A percentile compares a stretch with the other conserved stretches of the same genome.
These are phyloP conservation scores for Thymelicus sylvestris DNA, from an alignment of 2,888 invertebrate genomes.

Conservation along the genomic window DNA sequence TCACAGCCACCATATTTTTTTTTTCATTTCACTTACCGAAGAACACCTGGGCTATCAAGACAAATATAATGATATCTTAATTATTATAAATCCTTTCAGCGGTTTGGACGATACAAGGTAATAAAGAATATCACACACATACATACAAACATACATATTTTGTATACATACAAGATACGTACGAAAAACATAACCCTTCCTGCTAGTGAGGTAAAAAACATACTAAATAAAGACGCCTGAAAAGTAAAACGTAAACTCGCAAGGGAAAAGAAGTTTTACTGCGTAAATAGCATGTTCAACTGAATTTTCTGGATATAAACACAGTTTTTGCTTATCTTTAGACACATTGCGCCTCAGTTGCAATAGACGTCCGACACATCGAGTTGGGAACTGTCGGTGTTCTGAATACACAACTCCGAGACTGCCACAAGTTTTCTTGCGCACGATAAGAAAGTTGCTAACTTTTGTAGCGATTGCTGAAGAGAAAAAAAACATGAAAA, in stretches of 20 bases:
- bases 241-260: neutral
- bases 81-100: too few species aligned
- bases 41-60: too few species aligned
- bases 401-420: conserved; percentile 15
- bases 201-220: too few species aligned
- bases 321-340: conserved; percentile 11
- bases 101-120: too few species aligned
- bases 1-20: too few species aligned
- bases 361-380: conserved; percentile 9
- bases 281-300: neutral
- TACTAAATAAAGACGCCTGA: neutral
- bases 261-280: neutral
- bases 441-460: conserved; percentile 7
- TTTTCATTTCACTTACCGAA: too few species aligned
- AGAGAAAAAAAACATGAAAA: neutral
- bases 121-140: too few species aligned
- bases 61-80: too few species aligned
- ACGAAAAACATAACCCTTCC: too few species aligned
- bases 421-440: conserved; percentile 9
- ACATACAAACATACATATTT: too few species aligned
- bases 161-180: too few species aligned
- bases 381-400: conserved; percentile 15
- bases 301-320: conserved; percentile 3
- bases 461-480: conserved; percentile 1
- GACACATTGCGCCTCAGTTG: conserved; percentile 14